Conservation (phyloP, 2,113 vertebrate species). For the Corythornis madagascariensis region DNA sequence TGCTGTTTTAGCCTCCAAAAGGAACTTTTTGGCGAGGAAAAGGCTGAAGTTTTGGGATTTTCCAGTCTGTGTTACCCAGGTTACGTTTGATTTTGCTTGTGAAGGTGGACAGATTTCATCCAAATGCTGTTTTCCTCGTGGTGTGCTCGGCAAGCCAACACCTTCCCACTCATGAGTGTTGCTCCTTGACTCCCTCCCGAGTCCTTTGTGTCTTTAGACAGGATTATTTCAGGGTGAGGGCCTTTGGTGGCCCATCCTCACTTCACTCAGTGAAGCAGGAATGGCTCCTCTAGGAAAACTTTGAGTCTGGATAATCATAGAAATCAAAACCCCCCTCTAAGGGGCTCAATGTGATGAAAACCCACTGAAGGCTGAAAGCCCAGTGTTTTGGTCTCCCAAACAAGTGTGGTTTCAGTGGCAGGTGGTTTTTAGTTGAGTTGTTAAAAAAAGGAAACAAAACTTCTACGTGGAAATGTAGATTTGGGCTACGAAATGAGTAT, state of each 20-base stretch:
- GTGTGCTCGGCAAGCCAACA: not conserved
- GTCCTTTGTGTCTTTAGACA: not conserved
- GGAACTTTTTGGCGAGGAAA: not conserved
- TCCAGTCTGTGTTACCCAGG: rapidly evolving
- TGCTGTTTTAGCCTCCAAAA: not conserved
- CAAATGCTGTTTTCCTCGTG: not conserved
- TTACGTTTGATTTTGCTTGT: not conserved
- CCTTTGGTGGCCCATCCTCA: rapidly evolving
- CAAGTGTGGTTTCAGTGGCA: too few species aligned
- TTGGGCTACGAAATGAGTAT: not conserved
- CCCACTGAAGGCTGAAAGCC: too few species aligned
- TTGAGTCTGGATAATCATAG: not conserved
- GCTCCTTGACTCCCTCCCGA: rapidly evolving
- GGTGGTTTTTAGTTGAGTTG: too few species aligned
- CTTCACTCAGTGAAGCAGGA: not conserved
- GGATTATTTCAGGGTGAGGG: not conserved
- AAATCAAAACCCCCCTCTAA: too few species aligned
- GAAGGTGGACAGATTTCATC: not conserved
- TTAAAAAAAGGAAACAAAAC: too few species aligned
- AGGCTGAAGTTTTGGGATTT: not conserved
- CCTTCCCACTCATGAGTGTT: not conserved
- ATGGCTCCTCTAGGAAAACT: not conserved
- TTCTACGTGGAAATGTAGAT: not conserved
- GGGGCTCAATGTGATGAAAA: not conserved
- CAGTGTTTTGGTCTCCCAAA: too few species aligned